Evolutionary conservation across 2,113 vertebrate genomes (phyloP).

Genomic region (Eulemur rufifrons): DNA sequence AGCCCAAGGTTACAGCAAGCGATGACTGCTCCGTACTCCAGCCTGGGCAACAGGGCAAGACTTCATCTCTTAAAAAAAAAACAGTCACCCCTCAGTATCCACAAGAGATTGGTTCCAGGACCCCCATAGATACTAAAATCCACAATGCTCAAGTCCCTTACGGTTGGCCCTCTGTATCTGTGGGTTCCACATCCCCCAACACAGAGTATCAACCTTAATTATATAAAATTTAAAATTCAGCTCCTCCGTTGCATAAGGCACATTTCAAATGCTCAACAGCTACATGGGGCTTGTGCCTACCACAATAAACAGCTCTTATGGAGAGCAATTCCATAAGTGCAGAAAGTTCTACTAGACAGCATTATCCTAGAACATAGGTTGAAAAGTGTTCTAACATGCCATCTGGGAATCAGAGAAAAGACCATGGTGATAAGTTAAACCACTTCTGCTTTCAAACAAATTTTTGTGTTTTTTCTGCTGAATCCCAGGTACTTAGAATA

Average conservation of each 20-base stretch:
- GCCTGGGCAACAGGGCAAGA: no score
- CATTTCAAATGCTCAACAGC: not conserved
- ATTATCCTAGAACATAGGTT: not conserved
- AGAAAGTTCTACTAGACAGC: not conserved
- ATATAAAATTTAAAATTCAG: constrained; percentile 15
- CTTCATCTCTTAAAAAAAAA: not conserved
- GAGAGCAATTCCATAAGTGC: not conserved
- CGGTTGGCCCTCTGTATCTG: not conserved
- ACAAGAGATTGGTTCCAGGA: not conserved
- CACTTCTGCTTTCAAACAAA: not conserved
- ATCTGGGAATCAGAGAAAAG: not conserved
- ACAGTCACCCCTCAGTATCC: not conserved
- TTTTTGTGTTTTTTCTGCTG: not conserved
- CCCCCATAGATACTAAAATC: not conserved
- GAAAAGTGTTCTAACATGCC: not conserved
- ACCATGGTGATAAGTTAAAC: not conserved
- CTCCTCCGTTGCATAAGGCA: not conserved
- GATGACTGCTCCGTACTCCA: no score
- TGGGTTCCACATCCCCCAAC: not conserved
- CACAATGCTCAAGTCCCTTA: not conserved
- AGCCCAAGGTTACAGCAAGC: not conserved
- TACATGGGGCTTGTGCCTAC: not conserved
- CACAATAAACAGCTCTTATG: not conserved
- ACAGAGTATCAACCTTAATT: not conserved
- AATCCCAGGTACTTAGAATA: not conserved